Base-by-base conservation (phyloP, 2,113 vertebrate genomes). In the Marmota monax region DNA sequence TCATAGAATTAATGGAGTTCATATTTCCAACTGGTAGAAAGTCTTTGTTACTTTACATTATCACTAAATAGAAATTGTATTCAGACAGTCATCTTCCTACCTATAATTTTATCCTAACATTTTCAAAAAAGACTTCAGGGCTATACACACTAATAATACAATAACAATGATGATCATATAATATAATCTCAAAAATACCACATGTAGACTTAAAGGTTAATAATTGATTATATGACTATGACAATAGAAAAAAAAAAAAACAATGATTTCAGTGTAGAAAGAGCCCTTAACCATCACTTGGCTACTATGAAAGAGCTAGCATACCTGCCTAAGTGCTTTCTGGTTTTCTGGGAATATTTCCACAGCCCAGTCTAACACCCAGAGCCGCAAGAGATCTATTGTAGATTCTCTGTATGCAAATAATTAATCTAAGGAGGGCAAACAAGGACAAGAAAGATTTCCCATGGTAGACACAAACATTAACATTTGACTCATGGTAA, bases 391-490 rank as follows among this genome's bases (percentile, higher is more conserved):
- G 45, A 58, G 51, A 78, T 69, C 34, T 84, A 96, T 56, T 93
- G 27, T 42, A 80, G 22, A 92, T 90, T 88, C 76, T 91, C 2
- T 88, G 51, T 95, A 84, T 92, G 93, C 89, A 96, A 94, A 88
- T 89, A 97, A 96, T 96, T 96, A 96, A 97, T 72, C 91, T 88
- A 94, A 76, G 86, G 83, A 96, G 74, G 69, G 29, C 82, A 95
- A 95, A 94, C 88, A 94, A 91, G 58, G 84, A 70, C 18, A 84
- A 91, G 69, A 93, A 78, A 82, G 10, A 94, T 84, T 82, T 96
- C 89, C 91, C 94, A 73, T n/a, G 79, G 80, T 34, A 96, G 42
- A 88, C 14, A 92, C 13, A 93, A 82, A 90, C 80, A 90, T 73
- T 96, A 67, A 67, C 80, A 92, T 89, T 73, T 91, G 78, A 96